phyloP scores from a whole-genome alignment of 92 coral and sea anemone species.

The Chrysogorgia sp. region DNA sequence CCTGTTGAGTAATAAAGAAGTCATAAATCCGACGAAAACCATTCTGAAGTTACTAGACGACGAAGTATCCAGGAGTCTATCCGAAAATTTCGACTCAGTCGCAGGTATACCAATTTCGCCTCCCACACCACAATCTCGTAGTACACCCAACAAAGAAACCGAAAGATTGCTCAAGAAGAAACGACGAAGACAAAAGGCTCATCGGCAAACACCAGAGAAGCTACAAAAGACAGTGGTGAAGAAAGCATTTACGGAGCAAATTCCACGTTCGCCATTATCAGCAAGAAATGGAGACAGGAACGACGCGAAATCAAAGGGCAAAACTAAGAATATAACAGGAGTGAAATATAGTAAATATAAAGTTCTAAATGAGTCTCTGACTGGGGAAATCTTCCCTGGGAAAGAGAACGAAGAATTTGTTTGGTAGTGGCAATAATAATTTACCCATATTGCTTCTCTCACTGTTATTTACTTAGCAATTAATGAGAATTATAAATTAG shows the following conservation, averaged over 20 bases:
- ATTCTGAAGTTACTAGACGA: slow-evolving; percentile 22
- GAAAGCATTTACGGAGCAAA: slow-evolving; percentile 49
- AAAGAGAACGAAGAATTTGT: slow-evolving; percentile 71
- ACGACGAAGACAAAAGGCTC: background rate
- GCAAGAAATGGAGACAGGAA: slow-evolving; percentile 62
- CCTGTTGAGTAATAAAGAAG: slow-evolving; percentile 13
- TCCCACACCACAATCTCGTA: slow-evolving; percentile 17
- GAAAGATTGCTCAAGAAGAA: slow-evolving; percentile 66
- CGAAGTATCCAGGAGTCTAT: background rate
- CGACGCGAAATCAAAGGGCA: background rate
- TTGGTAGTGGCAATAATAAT: background rate
- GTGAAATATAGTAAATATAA: slow-evolving; percentile 19
- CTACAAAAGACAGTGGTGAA: slow-evolving; percentile 24
- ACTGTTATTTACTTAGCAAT: no score
- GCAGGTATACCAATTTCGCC: slow-evolving; percentile 26
- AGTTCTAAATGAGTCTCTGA: slow-evolving; percentile 48
- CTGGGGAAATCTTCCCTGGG: slow-evolving; percentile 71
- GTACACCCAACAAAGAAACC: slow-evolving; percentile 65
- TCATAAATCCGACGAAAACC: slow-evolving; percentile 7
- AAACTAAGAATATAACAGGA: slow-evolving; percentile 44
- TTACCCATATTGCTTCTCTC: no score
- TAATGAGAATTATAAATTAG: no score
- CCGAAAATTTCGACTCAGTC: background rate
- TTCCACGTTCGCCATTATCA: slow-evolving; percentile 85
- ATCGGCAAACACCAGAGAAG: background rate